Base-by-base conservation (phyloP, 2,888 invertebrate genomes). In the Drosophila leonis region DNA sequence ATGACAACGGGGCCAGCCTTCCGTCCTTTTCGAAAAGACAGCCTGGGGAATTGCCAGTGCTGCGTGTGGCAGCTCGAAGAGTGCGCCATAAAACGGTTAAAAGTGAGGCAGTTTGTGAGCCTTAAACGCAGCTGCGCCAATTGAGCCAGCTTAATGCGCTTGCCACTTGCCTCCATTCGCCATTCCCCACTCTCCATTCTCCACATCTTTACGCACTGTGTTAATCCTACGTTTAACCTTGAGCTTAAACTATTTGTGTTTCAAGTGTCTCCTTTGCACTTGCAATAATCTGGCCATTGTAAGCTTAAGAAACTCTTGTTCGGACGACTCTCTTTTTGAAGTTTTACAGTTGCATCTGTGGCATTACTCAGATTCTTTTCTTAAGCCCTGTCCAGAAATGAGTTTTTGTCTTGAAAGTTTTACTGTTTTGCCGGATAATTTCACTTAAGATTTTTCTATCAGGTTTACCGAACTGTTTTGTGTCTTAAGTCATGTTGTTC, bases 171-270 rank as follows among this genome's bases (percentile, higher is more conserved):
- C 39, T 42, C 33, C 24, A 0, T 2, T 20, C 48, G n/a, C 15
- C 44, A 4, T 3, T 9, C 12, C 5, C n/a, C 20, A 31, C 8
- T 44, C 33, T 27, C n/a, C 20, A 31, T 12, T 44, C 33, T 27
- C 37, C 42, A 13, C 44, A n/a, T 54, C 54, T 37, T 42, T 57
- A 41, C 49, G 33, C 49, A 46, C 61, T 72, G 52, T 54, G 59
- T 61, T 82, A 80, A 83, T 77, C 69, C 59, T 15, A 24, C 48
- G 27, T 35, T 65, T 71, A 81, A 78, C 78, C 83, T 83, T 83
- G 78, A 62, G 51, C 67, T 66, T 56, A 24, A 67, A 44, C 60
- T 66, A 54, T 41, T 57, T 54, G 18, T 54, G 51, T 41, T 68
- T 29, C 65, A 29, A 74, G 65, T 62, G 46, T 31, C 18, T 31